Evolutionary conservation across 2,113 vertebrate species (phyloP), one percentile per base, ranked within the genome.

Genomic region (Pantherophis guttatus): DNA sequence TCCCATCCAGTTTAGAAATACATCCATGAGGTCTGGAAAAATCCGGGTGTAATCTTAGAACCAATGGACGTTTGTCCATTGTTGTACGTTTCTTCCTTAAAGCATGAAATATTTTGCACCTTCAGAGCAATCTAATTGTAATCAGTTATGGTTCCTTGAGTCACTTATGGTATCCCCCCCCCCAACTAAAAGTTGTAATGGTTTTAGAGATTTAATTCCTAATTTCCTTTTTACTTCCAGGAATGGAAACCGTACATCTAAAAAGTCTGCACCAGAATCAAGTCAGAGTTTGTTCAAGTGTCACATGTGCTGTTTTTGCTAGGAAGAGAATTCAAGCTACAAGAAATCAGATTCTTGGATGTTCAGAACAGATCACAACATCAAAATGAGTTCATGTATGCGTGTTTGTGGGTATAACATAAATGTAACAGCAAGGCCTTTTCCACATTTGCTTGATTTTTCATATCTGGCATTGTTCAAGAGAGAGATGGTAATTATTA

Each of bases 361-460:
- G 54, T 55, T 95, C 81, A 0, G 0, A 50, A 85, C 24, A 8
- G 44, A 65, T 93, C 86, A 33, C 91, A 50, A 2, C 87, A 95
- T 62, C 17, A 81, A 39, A 92, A 11, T 62, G 39, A 86, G 92
- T 2, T 0, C 92, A 59, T 88, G 3, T 4, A 0, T 59, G 62
- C 44, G 48, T 87, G 75, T 53, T 91, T 54, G 44, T 52, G 50
- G 29, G 33, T 81, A 1, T 70, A n/a, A n/a, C 13, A 70, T 39
- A 81, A 81, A 39, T 81, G 33, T n/a, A 21, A 93, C 44, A 50
- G 86, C 85, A 93, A 94, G 94, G 86, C 44, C 0, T 92, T 11
- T 88, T 92, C n/a, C 94, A 88, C 92, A 94, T 85, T 91, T 95
- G 57, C 70, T 81, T 50, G 39, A 19, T 89, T 90, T 62, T 91